A percentile compares a stretch with the other conserved stretches of the same genome.
Evolutionary conservation across 1,140 invertebrate genomes (phyloP).

Genomic region (Parasteatoda tepidariorum): DNA sequence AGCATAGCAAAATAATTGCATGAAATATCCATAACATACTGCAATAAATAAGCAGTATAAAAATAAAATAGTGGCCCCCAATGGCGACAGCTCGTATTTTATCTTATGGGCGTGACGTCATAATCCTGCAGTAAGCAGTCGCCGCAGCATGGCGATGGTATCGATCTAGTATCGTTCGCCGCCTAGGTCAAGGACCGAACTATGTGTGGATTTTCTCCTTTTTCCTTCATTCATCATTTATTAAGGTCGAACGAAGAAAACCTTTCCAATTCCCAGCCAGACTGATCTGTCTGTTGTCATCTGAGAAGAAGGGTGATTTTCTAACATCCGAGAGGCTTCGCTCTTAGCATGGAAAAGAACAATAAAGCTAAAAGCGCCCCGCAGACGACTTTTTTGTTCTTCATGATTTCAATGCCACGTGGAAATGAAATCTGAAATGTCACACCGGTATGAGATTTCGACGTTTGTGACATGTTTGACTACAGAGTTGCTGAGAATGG

Average conservation of each 20-base stretch:
- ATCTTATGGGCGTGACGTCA: slow-evolving; percentile 19
- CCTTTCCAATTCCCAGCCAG: neutral
- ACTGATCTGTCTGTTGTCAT: neutral
- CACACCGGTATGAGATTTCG: too few relatives aligned
- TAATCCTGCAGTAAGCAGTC: slow-evolving; percentile 48
- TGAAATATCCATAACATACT: too few relatives aligned
- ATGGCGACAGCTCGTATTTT: neutral
- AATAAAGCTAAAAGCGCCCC: too few relatives aligned
- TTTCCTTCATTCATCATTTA: slow-evolving; percentile 45
- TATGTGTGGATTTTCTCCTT: slow-evolving; percentile 12
- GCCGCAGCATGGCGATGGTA: slow-evolving; percentile 32
- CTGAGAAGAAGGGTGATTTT: too few relatives aligned
- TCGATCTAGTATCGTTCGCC: neutral
- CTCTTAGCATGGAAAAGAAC: too few relatives aligned
- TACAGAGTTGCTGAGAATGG: too few relatives aligned
- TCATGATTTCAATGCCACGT: neutral
- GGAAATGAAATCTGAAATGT: neutral
- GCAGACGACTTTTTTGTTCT: neutral
- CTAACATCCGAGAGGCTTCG: too few relatives aligned
- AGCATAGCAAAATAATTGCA: too few relatives aligned
- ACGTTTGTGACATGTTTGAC: too few relatives aligned
- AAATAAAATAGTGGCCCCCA: neutral
- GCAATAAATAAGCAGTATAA: too few relatives aligned
- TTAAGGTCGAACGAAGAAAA: slow-evolving; percentile 16
- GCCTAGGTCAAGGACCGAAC: slow-evolving; percentile 40